Evolutionary conservation across 2,797 vertebrate genomes (phyloP).

Genomic region (Cuculus canorus): DNA sequence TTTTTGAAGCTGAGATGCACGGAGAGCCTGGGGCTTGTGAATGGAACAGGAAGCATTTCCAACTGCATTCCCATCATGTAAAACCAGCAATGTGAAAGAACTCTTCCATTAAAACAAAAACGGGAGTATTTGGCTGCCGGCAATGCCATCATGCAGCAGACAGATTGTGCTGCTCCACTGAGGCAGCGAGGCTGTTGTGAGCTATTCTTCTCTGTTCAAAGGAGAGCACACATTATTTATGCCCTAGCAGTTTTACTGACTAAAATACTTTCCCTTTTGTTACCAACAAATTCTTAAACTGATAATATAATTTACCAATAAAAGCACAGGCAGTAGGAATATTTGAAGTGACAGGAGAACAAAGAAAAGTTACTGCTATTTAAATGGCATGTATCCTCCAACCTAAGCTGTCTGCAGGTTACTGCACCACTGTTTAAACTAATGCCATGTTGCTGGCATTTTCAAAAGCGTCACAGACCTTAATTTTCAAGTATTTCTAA

Average conservation of each 20-base stretch:
- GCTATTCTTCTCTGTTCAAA: constrained; percentile 64
- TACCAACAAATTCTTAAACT: constrained; percentile 56
- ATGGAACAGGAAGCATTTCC: constrained; percentile 74
- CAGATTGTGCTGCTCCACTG: constrained; percentile 65
- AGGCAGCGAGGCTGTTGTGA: constrained; percentile 48
- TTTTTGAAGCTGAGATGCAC: constrained; percentile 66
- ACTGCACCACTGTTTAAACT: neutral
- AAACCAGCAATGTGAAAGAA: constrained; percentile 75
- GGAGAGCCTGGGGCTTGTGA: constrained; percentile 72
- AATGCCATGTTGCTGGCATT: neutral
- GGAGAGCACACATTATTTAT: constrained; percentile 50
- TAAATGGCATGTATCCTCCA: neutral
- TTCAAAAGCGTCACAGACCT: neutral
- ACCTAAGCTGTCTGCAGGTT: neutral
- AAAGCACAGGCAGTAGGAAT: neutral
- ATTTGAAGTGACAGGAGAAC: constrained; percentile 39
- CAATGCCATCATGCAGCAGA: constrained; percentile 64
- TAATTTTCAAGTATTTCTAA: neutral
- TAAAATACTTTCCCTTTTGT: constrained; percentile 59
- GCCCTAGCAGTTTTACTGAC: constrained; percentile 58
- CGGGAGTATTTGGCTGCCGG: constrained; percentile 71
- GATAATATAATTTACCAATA: constrained; percentile 42
- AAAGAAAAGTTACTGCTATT: constrained; percentile 35
- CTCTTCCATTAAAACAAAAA: constrained; percentile 76
- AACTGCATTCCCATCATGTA: constrained; percentile 75